Evolutionary conservation across 2,113 vertebrate genomes (phyloP), one percentile per base, ranked within the genome.

Genomic region (Opisthocomus hoazin): DNA sequence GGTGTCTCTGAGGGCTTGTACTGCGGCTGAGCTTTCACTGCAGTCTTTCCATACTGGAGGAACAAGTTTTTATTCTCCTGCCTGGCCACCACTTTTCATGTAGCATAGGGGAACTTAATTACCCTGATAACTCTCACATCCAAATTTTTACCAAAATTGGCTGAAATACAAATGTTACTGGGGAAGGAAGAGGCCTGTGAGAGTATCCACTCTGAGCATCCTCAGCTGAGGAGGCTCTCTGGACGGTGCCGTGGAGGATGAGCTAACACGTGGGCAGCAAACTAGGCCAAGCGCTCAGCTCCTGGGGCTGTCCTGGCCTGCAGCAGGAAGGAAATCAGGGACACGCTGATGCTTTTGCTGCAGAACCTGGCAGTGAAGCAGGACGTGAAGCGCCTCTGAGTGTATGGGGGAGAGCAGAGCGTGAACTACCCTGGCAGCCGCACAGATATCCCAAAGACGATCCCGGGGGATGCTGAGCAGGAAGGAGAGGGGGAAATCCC

Each of bases 191-290:
- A n/a, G 24, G n/a, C 0, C 71, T 1, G 57, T 9, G 85, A 2
- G 16, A 2, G n/a, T 4, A 32, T 7, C 39, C 30, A 4, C 19
- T 10, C 20, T 1, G 20, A 70, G 77, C 76, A 92, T 43, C 68
- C 64, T 11, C 29, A 29, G 92, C 16, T 5, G 22, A 7, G 43
- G 66, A 11, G 0, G 76, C 3, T 21, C n/a, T 17, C 8, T 10
- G 60, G 82, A 4, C 0, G 8, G 51, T 21, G 65, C 82, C 0
- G 7, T 30, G 63, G 39, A 48, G 79, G 63, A 18, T 27, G 54
- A 74, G 75, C 56, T 39, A 41, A 58, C 79, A 60, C 36, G 43
- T 77, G 86, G 69, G 80, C 89, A 87, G 76, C 80, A 73, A 96
- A 43, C 1, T 41, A 34, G 90, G 93, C 81, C 87, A 56, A 71